Evolutionary conservation across 2,888 invertebrate genomes (phyloP).

Genomic region (Miltochrista miniata): DNA sequence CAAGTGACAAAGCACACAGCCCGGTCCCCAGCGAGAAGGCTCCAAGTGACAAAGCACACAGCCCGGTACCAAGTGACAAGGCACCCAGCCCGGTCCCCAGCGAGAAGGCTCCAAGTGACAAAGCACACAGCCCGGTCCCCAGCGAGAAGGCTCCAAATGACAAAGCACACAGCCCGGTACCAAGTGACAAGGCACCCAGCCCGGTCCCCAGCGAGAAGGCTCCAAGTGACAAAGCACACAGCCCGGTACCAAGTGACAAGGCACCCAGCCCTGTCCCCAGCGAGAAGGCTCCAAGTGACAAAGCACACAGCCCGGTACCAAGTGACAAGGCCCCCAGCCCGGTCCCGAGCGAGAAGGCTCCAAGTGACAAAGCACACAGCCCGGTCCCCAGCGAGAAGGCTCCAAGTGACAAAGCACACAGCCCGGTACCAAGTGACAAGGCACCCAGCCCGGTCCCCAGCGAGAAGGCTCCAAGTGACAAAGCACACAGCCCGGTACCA

Average conservation of each 20-base stretch:
- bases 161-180: background rate
- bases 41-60: background rate
- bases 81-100: constrained; percentile 25
- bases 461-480: too few relatives aligned
- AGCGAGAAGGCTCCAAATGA: constrained; percentile 4
- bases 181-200: constrained; percentile 4
- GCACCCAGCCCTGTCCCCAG: constrained; percentile 7
- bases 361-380: too few relatives aligned
- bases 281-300: background rate
- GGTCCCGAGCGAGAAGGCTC: background rate
- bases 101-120: constrained; percentile 9
- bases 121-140: constrained; percentile 5
- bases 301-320: constrained; percentile 2
- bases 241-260: constrained; percentile 14
- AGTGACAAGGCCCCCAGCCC: background rate
- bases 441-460: constrained; percentile 7
- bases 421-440: constrained; percentile 7
- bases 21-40: background rate
- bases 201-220: background rate
- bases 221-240: constrained; percentile 4
- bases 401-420: background rate
- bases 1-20: background rate
- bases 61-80: constrained; percentile 14
- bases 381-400: too few relatives aligned
- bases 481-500: too few relatives aligned